Evolutionary conservation across 1,140 invertebrate genomes (phyloP), one percentile per base, ranked within the genome.

Genomic region (Cecropterus lyciades): DNA sequence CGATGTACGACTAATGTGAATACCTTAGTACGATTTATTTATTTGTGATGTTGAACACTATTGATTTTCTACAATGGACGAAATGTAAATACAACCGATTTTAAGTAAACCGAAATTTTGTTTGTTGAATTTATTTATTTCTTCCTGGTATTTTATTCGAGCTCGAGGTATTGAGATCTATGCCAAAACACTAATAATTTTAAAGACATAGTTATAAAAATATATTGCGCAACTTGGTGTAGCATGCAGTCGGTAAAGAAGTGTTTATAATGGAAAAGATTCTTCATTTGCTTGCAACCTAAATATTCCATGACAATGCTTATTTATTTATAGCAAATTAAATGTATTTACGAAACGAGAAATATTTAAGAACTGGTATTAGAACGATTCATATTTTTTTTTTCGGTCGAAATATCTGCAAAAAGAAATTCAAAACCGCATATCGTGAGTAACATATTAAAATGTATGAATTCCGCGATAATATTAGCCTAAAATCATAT

Each of bases 21-120:
- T 89, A 91, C 85, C 84, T 91, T 91, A 91, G 89, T 88, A 88
- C 82, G 87, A 89, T 89, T 89, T 86, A 91, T 90, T 91, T 91
- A 91, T 91, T 91, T 91, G 89, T 90, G 86, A 91, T 91, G 86
- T 91, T 89, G 82, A 91, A 89, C 84, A 90, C 85, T 86, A 87
- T 85, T 91, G 85, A 91, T 91, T 91, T 91, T 91, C 87, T 91
- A 91, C 87, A 82, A 86, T 85, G 86, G 87, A 90, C 86, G 85
- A 89, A 89, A 87, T 91, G 89, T 91, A 91, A 91, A 91, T 91
- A 91, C 89, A 91, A 91, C 89, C 87, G 87, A 91, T 91, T 91
- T 89, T 87, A 90, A 91, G 89, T 91, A 91, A 91, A 91, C 89
- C 80, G 85, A 87, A 90, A 87, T 89, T 91, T 91, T 89, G 87